These are phyloP conservation scores for Phallusia fumigata DNA, from an alignment of 23 tunicate species.

Conservation along the genomic window DNA sequence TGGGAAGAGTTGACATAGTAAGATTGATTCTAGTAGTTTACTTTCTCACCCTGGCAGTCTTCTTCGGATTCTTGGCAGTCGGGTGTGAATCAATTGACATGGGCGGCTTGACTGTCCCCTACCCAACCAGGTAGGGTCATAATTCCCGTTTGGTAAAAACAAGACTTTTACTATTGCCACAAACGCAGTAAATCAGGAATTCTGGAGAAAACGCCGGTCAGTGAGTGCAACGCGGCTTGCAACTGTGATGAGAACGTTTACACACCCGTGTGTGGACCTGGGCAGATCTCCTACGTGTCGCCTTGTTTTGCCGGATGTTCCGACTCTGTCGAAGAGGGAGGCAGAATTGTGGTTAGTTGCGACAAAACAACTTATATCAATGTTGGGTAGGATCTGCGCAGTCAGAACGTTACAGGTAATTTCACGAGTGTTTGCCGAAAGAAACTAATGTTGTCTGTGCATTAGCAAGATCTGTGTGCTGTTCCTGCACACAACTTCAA, in stretches of 20 bases:
- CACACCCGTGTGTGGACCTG: constrained; percentile 78
- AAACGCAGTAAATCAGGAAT: not conserved
- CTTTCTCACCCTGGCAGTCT: not conserved
- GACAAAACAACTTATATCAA: too few relatives aligned
- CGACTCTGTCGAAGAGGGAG: constrained; percentile 15
- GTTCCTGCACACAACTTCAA: too few relatives aligned
- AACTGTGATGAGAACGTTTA: constrained; percentile 43
- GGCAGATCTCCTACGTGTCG: constrained; percentile 54
- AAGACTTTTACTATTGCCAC: too few relatives aligned
- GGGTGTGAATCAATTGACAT: constrained; percentile 47
- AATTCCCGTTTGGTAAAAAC: too few relatives aligned
- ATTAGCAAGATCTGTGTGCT: too few relatives aligned
- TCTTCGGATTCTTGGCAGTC: constrained; percentile 17
- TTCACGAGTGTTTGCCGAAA: too few relatives aligned
- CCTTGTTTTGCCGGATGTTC: constrained; percentile 87
- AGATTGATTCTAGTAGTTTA: constrained; percentile 17
- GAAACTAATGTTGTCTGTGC: too few relatives aligned
- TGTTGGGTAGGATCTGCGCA: too few relatives aligned
- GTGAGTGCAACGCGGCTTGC: constrained; percentile 50
- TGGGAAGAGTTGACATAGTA: constrained; percentile 33
- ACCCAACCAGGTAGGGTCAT: constrained; percentile 54
- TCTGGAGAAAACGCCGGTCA: not conserved
- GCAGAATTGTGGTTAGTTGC: constrained; percentile 14
- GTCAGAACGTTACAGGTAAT: too few relatives aligned
- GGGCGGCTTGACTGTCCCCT: constrained; percentile 69